A percentile compares a stretch with the other conserved stretches of the same genome.
These are phyloP conservation scores for Chaetodon trifascialis DNA, from an alignment of 2,113 vertebrate genomes.

Conservation along the genomic window DNA sequence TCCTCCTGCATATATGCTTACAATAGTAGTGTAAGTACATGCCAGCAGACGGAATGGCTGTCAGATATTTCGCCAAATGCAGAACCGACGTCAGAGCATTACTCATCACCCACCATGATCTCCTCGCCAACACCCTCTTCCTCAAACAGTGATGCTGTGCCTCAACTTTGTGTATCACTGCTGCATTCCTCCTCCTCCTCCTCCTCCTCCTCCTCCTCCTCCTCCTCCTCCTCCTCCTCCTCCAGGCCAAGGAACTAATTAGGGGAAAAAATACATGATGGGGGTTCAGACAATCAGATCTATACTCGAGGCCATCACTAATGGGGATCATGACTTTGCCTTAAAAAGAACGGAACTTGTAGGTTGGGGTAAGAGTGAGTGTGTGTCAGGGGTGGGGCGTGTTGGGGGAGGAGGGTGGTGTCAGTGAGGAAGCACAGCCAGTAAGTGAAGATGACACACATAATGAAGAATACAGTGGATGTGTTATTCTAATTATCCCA, in stretches of 20 bases:
- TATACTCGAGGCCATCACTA: slow-evolving; percentile 58
- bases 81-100: slow-evolving; percentile 56
- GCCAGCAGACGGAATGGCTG: slow-evolving; percentile 43
- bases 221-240: slow-evolving; percentile 1
- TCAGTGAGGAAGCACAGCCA: slow-evolving; percentile 51
- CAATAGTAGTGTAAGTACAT: slow-evolving; percentile 15
- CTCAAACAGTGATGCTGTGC: slow-evolving; percentile 35
- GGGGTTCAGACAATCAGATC: slow-evolving; percentile 57
- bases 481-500: slow-evolving; percentile 79
- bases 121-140: slow-evolving; percentile 56
- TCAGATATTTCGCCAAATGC: slow-evolving; percentile 58
- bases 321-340: slow-evolving; percentile 56
- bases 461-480: slow-evolving; percentile 79
- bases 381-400: slow-evolving; percentile 6
- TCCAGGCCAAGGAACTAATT: slow-evolving; percentile 55
- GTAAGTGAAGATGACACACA: slow-evolving; percentile 78
- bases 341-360: slow-evolving; percentile 36
- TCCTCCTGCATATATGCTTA: slow-evolving; percentile 12
- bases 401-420: slow-evolving; percentile 9
- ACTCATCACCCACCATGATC: slow-evolving; percentile 59
- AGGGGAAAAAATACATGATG: slow-evolving; percentile 49
- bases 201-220: slow-evolving; percentile 6
- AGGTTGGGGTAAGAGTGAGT: slow-evolving; percentile 34
- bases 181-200: slow-evolving; percentile 14
- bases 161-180: slow-evolving; percentile 45